These are phyloP conservation scores for Centropristis striata DNA, from an alignment of 2,113 vertebrate genomes.

Conservation along the genomic window DNA sequence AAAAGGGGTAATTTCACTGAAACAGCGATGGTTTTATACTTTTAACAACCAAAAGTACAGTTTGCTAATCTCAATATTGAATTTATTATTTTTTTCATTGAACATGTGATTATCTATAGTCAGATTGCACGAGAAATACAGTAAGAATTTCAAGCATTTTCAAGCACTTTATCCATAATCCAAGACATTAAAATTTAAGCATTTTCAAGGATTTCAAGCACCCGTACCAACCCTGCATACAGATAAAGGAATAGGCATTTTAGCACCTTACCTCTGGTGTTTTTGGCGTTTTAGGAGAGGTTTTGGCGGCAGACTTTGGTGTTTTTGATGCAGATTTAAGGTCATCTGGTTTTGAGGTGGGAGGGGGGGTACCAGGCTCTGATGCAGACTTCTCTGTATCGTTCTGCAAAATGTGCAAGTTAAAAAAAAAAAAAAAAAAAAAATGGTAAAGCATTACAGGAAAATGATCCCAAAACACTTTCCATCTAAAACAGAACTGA, in stretches of 20 bases:
- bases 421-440: not conserved
- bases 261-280: constrained; percentile 66
- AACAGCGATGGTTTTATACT: no score
- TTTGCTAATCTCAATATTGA: no score
- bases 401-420: constrained; percentile 58
- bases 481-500: not conserved
- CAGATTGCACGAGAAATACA: no score
- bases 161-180: no score
- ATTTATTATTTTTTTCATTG: no score
- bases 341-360: constrained; percentile 66
- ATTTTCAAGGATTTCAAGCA: no score
- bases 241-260: not conserved
- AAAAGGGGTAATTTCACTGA: no score
- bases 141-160: no score
- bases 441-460: not conserved
- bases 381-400: constrained; percentile 80
- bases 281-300: constrained; percentile 51
- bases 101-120: no score
- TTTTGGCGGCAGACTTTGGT: constrained; percentile 67
- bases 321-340: constrained; percentile 65
- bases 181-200: no score
- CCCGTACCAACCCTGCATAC: no score
- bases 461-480: not conserved
- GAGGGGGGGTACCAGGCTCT: constrained; percentile 76
- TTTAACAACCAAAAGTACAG: no score